Conservation (phyloP, 2,888 invertebrate genomes). For the Hypselothyrea guttata region DNA sequence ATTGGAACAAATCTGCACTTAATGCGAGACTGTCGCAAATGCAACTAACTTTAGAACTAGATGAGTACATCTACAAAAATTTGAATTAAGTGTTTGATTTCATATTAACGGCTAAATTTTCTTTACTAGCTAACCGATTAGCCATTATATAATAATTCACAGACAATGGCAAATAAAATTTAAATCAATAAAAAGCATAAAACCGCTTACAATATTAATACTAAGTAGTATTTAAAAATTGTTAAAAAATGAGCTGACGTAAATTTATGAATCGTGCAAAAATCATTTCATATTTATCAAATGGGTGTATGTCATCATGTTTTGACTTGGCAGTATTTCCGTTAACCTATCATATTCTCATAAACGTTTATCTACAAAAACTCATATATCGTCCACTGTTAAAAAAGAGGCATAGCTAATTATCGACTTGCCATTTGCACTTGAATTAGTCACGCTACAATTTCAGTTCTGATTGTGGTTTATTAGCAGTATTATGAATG, state of each 20-base stretch:
- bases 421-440: conserved; percentile 36
- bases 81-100: not conserved
- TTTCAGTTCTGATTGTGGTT: conserved; percentile 26
- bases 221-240: not conserved
- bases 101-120: no score
- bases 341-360: not conserved
- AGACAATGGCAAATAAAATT: no score
- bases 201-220: no score
- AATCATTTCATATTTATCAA: no score
- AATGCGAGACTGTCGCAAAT: not conserved
- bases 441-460: conserved; percentile 59
- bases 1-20: conserved; percentile 19
- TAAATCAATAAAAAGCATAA: no score
- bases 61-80: not conserved
- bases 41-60: conserved; percentile 7
- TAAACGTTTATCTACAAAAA: conserved; percentile 2
- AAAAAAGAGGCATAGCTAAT: conserved; percentile 12
- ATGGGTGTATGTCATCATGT: no score
- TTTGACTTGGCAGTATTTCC: no score
- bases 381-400: conserved; percentile 1
- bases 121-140: no score
- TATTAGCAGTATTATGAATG: conserved; percentile 14
- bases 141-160: no score
- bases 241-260: not conserved
- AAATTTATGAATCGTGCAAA: no score